Evolutionary conservation across 1,140 invertebrate species (phyloP).

Genomic region (Aphelenchoides fujianensis): DNA sequence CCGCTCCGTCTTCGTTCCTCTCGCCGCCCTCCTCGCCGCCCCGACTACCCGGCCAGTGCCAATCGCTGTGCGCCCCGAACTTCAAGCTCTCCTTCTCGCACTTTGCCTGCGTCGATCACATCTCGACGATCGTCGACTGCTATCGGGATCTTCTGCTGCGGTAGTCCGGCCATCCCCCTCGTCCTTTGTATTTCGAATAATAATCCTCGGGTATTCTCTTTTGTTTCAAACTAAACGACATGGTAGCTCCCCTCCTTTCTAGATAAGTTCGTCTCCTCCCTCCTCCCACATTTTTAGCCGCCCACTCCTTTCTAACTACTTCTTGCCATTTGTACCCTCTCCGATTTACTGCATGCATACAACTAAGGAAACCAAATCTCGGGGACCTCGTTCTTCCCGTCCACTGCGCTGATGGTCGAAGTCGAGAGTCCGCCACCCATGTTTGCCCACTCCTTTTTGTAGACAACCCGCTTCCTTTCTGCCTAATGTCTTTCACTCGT

Average conservation of each 20-base stretch:
- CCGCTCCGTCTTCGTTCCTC: not conserved
- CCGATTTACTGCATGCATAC: not conserved
- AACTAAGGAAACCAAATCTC: slow-evolving; percentile 9
- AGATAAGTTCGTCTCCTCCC: too few relatives aligned
- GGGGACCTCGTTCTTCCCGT: too few relatives aligned
- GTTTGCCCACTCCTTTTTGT: too few relatives aligned
- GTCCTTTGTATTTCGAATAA: not conserved
- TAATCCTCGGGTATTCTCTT: slow-evolving; percentile 1
- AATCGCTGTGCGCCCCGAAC: slow-evolving; percentile 31
- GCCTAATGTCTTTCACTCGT: too few relatives aligned
- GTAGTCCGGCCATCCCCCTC: not conserved
- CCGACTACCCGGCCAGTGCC: slow-evolving; percentile 27
- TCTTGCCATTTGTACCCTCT: too few relatives aligned
- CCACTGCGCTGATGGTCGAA: too few relatives aligned
- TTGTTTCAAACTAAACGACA: too few relatives aligned
- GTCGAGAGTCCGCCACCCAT: too few relatives aligned
- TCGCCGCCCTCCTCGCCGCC: not conserved
- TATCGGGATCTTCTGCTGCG: slow-evolving; percentile 37
- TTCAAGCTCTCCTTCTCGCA: slow-evolving; percentile 44
- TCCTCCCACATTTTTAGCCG: too few relatives aligned
- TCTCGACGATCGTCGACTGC: slow-evolving; percentile 44
- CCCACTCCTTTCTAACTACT: too few relatives aligned
- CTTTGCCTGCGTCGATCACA: slow-evolving; percentile 41
- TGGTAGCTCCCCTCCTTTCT: too few relatives aligned
- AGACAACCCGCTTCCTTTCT: too few relatives aligned